phyloP scores from a whole-genome alignment of 1,140 invertebrate species.

The Carposina sasakii region DNA sequence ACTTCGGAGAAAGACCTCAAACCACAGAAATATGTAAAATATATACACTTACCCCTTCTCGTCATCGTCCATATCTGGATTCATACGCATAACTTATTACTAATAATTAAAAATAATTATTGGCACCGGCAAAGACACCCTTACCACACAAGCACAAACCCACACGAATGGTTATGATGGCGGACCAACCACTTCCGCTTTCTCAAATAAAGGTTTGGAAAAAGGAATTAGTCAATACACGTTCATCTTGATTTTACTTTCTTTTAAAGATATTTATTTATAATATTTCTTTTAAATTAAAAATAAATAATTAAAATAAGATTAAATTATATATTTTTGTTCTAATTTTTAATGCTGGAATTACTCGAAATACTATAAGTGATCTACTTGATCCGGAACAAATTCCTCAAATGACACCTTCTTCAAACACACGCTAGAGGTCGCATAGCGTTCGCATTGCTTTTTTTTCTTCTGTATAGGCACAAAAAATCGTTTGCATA shows the following conservation, averaged over 20 bases:
- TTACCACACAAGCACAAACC: constrained; percentile 73
- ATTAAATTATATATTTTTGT: not conserved
- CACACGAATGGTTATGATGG: constrained; percentile 74
- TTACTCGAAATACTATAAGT: too few relatives aligned
- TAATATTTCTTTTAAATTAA: not conserved
- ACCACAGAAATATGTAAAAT: constrained; percentile 33
- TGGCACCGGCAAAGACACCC: constrained; percentile 72
- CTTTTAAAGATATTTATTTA: too few relatives aligned
- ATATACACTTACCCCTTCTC: constrained; percentile 71
- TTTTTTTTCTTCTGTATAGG: too few relatives aligned
- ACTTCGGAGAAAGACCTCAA: constrained; percentile 27
- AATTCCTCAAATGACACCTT: too few relatives aligned
- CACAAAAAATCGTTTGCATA: too few relatives aligned
- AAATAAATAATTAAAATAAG: not conserved
- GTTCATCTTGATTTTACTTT: too few relatives aligned
- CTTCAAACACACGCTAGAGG: too few relatives aligned
- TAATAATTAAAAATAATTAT: constrained; percentile 73
- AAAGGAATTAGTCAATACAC: constrained; percentile 48
- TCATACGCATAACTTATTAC: constrained; percentile 75
- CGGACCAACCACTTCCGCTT: constrained; percentile 73
- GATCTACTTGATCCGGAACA: too few relatives aligned
- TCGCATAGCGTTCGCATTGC: too few relatives aligned
- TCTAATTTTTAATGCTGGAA: not conserved
- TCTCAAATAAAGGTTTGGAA: constrained; percentile 63
- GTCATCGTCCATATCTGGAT: constrained; percentile 74